Evolutionary conservation across 2,888 invertebrate genomes (phyloP).

Genomic region (Gymnocheta viridis): DNA sequence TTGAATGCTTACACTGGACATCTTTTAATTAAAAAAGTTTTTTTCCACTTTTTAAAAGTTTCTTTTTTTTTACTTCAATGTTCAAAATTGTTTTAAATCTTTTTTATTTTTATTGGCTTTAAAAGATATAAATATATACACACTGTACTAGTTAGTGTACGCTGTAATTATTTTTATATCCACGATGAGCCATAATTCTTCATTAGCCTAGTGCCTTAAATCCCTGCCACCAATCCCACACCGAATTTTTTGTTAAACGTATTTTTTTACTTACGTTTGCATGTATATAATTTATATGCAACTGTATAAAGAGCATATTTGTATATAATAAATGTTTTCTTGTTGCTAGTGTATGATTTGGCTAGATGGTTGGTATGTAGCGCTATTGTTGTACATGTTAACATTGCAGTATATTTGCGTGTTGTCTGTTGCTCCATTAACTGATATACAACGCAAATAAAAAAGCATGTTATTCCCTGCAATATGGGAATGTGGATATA

Average conservation of each 20-base stretch:
- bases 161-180: constrained; percentile 62
- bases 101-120: neutral
- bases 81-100: constrained; percentile 16
- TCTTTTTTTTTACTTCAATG: neutral
- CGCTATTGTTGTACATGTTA: constrained; percentile 56
- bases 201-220: constrained; percentile 79
- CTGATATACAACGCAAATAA: constrained; percentile 8
- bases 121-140: neutral
- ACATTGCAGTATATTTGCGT: constrained; percentile 66
- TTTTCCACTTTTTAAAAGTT: neutral
- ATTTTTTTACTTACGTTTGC: neutral
- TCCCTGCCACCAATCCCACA: constrained; percentile 60
- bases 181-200: constrained; percentile 77
- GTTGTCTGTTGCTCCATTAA: constrained; percentile 64
- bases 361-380: constrained; percentile 23
- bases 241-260: constrained; percentile 18
- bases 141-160: neutral
- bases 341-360: constrained; percentile 31
- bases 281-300: neutral
- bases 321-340: constrained; percentile 38
- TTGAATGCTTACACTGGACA: neutral
- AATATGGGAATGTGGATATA: neutral
- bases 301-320: constrained; percentile 15
- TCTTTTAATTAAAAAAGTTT: constrained; percentile 13
- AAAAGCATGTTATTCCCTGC: neutral